Evolutionary conservation across 2,797 vertebrate genomes (phyloP).

Genomic region (Amazona ochrocephala): DNA sequence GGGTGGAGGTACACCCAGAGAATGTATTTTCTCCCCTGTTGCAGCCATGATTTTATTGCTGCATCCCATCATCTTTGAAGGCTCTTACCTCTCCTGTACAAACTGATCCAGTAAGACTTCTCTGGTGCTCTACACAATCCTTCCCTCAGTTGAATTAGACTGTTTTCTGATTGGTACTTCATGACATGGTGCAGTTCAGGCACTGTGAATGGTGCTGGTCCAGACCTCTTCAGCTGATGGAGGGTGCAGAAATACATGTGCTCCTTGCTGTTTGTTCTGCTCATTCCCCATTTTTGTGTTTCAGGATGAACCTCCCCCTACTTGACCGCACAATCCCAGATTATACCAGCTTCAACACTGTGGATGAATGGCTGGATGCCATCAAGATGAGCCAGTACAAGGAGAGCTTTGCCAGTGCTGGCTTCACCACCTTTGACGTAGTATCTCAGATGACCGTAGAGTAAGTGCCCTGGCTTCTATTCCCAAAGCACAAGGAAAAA

Average conservation of each 20-base stretch:
- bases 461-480: constrained; percentile 81
- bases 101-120: not conserved
- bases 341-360: constrained; percentile 96
- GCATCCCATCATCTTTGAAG: not conserved
- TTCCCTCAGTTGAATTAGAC: not conserved
- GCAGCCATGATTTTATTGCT: not conserved
- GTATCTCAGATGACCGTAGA: constrained; percentile 99
- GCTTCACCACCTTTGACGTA: constrained; percentile 93
- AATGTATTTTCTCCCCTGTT: not conserved
- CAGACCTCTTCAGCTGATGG: not conserved
- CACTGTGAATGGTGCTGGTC: not conserved
- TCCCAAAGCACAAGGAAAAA: not conserved
- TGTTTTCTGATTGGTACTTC: not conserved
- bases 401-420: constrained; percentile 92
- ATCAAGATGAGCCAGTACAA: constrained; percentile 99
- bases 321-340: constrained; percentile 97
- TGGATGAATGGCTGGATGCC: constrained; percentile 98
- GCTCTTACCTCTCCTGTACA: not conserved
- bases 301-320: constrained; percentile 93
- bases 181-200: fast-evolving
- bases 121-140: not conserved
- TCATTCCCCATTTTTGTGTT: constrained; percentile 22
- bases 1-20: not conserved
- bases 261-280: not conserved
- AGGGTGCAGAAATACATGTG: not conserved